Percentiles rank a stretch among this genome's conserved stretches.
Evolutionary conservation across 2,797 vertebrate species (phyloP).

Genomic region (Arnoldichthys spilopterus): DNA sequence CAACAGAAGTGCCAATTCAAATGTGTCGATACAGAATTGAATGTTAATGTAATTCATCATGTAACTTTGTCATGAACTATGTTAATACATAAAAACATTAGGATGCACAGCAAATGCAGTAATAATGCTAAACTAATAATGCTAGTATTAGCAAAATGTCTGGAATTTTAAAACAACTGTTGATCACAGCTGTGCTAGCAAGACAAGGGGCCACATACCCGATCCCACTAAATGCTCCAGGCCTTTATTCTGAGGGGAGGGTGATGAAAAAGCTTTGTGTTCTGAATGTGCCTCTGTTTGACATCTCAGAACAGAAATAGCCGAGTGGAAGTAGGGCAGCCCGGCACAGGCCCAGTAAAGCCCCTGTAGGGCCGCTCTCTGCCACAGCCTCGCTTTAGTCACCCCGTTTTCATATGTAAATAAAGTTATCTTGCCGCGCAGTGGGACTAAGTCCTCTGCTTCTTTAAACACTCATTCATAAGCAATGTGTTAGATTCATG

Average conservation of each 20-base stretch:
- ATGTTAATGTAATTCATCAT: too few relatives aligned
- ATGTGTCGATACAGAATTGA: too few relatives aligned
- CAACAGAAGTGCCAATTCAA: too few relatives aligned
- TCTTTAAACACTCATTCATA: slow-evolving; percentile 10
- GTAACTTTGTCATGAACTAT: background rate
- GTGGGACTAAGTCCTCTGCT: background rate
- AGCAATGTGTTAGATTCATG: background rate
- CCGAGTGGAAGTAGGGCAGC: slow-evolving; percentile 41
- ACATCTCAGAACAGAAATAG: slow-evolving; percentile 42
- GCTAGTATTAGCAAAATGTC: background rate
- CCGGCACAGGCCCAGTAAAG: slow-evolving; percentile 5
- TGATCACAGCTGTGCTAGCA: too few relatives aligned
- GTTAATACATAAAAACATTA: background rate
- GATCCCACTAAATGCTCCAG: background rate
- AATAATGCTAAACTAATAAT: too few relatives aligned
- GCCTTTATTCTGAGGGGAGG: background rate
- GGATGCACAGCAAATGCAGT: background rate
- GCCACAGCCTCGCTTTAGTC: slow-evolving; percentile 29
- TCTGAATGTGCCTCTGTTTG: slow-evolving; percentile 11
- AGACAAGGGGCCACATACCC: background rate
- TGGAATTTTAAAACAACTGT: background rate
- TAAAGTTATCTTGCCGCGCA: slow-evolving; percentile 19
- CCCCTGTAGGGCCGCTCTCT: slow-evolving; percentile 25
- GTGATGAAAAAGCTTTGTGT: slow-evolving; percentile 3
- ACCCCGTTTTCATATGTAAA: slow-evolving; percentile 43